A percentile compares a stretch with the other conserved stretches of the same genome.
Evolutionary conservation across 2,113 vertebrate genomes (phyloP).

Genomic region (Otocyon megalotis): DNA sequence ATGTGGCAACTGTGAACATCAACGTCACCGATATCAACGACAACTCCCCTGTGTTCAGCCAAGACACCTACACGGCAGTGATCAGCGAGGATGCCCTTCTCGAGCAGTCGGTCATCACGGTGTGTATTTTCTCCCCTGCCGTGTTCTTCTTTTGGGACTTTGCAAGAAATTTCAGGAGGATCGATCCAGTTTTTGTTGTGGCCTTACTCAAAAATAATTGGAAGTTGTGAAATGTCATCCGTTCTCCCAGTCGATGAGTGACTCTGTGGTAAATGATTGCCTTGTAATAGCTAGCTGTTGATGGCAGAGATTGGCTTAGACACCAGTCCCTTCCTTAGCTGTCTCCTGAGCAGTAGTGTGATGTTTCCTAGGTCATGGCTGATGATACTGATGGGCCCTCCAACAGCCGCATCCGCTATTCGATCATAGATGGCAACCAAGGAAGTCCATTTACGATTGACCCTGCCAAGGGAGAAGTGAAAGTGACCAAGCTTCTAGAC

Average conservation of each 20-base stretch:
- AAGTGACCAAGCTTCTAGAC: constrained; percentile 95
- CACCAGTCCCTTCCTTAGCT: neutral
- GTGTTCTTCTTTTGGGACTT: neutral
- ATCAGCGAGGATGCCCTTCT: constrained; percentile 94
- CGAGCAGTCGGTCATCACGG: constrained; percentile 92
- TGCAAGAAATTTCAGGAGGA: neutral
- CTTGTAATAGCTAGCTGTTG: neutral
- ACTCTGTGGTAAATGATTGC: constrained; percentile 51
- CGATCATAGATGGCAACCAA: constrained; percentile 95
- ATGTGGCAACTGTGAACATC: constrained; percentile 95
- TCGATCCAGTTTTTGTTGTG: neutral
- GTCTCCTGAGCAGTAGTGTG: constrained; percentile 64
- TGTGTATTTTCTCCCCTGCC: constrained; percentile 77
- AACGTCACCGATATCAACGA: constrained; percentile 98
- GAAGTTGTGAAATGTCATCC: neutral
- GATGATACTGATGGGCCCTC: constrained; percentile 95
- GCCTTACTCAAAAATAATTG: constrained; percentile 51
- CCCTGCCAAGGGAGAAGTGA: constrained; percentile 92
- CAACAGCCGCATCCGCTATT: constrained; percentile 92
- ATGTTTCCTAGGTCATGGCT: constrained; percentile 91
- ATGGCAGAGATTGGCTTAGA: neutral
- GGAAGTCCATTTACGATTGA: constrained; percentile 96
- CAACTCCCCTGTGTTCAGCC: constrained; percentile 95
- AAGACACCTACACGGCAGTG: constrained; percentile 93
- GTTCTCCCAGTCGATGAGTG: neutral